phyloP scores from a whole-genome alignment of 2,113 vertebrate genomes.

The Cochlearius cochlearius region DNA sequence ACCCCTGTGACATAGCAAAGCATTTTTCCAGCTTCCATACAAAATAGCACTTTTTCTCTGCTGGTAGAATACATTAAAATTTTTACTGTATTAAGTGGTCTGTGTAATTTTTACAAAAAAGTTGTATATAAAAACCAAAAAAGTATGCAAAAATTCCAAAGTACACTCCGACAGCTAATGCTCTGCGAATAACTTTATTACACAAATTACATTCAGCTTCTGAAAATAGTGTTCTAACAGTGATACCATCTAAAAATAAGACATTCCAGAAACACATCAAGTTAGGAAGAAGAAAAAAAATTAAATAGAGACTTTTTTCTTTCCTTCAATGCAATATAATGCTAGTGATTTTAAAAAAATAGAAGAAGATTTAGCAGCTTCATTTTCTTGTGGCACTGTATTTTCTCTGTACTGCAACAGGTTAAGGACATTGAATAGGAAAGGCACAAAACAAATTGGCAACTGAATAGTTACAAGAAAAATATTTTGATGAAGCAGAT shows the following conservation, averaged over 20 bases:
- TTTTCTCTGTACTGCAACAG: slow-evolving; percentile 83
- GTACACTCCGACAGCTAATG: slow-evolving; percentile 76
- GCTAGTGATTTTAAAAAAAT: slow-evolving; percentile 84
- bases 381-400: slow-evolving; percentile 80
- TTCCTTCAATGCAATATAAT: slow-evolving; percentile 84
- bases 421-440: slow-evolving; percentile 81
- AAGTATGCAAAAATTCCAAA: slow-evolving; percentile 63
- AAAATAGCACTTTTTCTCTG: slow-evolving; percentile 29
- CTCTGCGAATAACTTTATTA: slow-evolving; percentile 99
- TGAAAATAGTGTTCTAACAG: slow-evolving; percentile 99
- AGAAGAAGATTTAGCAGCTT: slow-evolving; percentile 87
- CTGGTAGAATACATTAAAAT: not conserved
- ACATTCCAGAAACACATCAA: slow-evolving; percentile 84
- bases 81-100: not conserved
- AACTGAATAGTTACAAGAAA: slow-evolving; percentile 67
- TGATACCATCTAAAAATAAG: slow-evolving; percentile 95
- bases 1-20: slow-evolving; percentile 11
- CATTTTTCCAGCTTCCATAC: slow-evolving; percentile 28
- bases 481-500: slow-evolving; percentile 72
- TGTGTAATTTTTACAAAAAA: slow-evolving; percentile 41
- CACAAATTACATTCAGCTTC: slow-evolving; percentile 99
- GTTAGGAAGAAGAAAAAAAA: slow-evolving; percentile 76
- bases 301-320: slow-evolving; percentile 82
- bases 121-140: not conserved
- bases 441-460: slow-evolving; percentile 90